phyloP scores from a whole-genome alignment of 2,888 invertebrate genomes.

The Andrena haemorrhoa region DNA sequence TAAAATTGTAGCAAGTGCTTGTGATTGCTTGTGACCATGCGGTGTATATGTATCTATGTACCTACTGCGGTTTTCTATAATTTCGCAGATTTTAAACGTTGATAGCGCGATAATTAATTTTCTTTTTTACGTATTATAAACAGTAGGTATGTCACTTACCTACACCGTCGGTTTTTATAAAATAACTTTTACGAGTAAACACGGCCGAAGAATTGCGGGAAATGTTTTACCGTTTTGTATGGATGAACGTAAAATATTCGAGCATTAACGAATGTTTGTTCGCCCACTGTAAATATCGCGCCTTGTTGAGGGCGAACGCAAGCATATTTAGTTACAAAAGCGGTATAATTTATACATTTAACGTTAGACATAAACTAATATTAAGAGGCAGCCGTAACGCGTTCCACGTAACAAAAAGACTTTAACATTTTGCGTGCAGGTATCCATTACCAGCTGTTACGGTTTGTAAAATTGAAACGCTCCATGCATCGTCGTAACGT shows the following conservation, averaged over 20 bases:
- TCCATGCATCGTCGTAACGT: not conserved
- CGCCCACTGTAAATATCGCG: not conserved
- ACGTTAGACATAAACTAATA: too few species aligned
- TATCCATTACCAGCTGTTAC: not conserved
- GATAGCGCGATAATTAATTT: conserved; percentile 27
- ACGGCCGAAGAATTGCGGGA: conserved; percentile 7
- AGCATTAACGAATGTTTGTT: not conserved
- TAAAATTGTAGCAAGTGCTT: not conserved
- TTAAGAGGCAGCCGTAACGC: too few species aligned
- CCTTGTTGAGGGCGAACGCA: not conserved
- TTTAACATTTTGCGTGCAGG: too few species aligned
- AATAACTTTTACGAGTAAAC: not conserved
- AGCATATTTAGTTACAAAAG: not conserved
- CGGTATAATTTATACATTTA: not conserved
- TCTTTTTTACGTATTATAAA: conserved; percentile 50
- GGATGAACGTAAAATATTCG: not conserved
- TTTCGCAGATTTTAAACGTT: conserved; percentile 17
- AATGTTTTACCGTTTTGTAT: not conserved
- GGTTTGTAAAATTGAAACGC: not conserved
- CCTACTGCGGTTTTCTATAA: conserved; percentile 13
- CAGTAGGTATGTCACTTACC: conserved; percentile 7
- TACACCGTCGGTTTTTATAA: not conserved
- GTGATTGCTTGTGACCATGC: not conserved
- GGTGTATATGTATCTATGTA: conserved; percentile 47
- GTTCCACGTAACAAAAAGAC: not conserved